Percentiles rank a stretch among this genome's conserved stretches.
Conservation (phyloP, 2,888 invertebrate genomes). For the Acrocyrtus sp. region DNA sequence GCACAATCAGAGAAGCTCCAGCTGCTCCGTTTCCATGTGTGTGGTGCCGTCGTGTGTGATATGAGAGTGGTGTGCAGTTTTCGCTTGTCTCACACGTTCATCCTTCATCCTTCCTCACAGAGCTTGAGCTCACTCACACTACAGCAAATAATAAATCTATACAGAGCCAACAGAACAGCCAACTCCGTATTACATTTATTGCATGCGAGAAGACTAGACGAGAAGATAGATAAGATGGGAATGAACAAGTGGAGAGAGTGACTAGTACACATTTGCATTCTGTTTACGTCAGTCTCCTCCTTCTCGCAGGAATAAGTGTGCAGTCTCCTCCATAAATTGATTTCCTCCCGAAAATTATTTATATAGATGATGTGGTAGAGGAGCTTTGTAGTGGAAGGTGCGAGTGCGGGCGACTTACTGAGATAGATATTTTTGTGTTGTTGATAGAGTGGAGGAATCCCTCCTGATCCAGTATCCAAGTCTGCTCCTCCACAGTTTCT, state of each 20-base stretch:
- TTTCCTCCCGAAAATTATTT: conserved; percentile 41
- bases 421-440: no score
- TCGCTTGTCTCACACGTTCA: not conserved
- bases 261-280: conserved; percentile 37
- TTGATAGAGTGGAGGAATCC: conserved; percentile 27
- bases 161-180: not conserved
- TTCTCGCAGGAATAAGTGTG: no score
- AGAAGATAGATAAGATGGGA: no score
- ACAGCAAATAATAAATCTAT: not conserved
- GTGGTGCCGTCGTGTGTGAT: not conserved
- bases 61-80: not conserved
- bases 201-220: not conserved
- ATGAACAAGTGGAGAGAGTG: no score
- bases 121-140: no score
- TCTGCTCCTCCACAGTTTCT: no score
- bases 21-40: not conserved
- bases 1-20: not conserved
- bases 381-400: no score
- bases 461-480: conserved; percentile 39
- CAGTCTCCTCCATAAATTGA: conserved; percentile 39
- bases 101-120: not conserved
- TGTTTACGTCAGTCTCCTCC: conserved; percentile 43
- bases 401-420: no score
- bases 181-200: not conserved
- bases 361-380: conserved; percentile 3